phyloP scores from a whole-genome alignment of 2,797 vertebrate species.

The Poecilia velifera region DNA sequence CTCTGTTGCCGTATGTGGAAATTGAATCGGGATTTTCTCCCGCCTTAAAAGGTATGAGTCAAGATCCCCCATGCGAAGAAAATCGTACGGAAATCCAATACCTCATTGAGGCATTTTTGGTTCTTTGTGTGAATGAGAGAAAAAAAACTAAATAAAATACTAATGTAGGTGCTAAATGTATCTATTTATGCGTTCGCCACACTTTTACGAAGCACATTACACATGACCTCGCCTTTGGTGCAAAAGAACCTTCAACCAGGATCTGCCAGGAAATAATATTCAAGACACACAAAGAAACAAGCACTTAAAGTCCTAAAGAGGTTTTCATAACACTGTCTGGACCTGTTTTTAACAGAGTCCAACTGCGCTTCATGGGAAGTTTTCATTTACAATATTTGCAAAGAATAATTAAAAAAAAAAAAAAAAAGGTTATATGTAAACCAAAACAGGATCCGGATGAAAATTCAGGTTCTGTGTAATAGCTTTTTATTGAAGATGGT shows the following conservation, averaged over 20 bases:
- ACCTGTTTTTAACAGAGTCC: neutral
- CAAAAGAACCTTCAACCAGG: neutral
- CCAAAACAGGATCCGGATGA: neutral
- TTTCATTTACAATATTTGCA: neutral
- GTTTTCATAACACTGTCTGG: neutral
- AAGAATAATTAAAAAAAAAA: neutral
- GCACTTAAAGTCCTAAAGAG: neutral
- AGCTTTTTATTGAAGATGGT: neutral
- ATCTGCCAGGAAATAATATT: neutral
- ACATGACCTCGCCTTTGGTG: neutral
- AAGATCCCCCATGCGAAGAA: constrained; percentile 11
- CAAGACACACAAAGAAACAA: neutral
- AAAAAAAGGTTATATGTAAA: neutral
- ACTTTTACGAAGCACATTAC: constrained; percentile 17
- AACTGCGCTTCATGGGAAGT: neutral
- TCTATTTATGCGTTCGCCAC: neutral
- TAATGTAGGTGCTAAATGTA: constrained; percentile 10
- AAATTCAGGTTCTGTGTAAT: neutral
- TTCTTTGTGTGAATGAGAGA: constrained; percentile 13
- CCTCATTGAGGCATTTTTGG: constrained; percentile 8
- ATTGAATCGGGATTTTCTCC: constrained; percentile 40
- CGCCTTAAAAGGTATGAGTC: constrained; percentile 13
- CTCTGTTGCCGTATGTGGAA: constrained; percentile 36
- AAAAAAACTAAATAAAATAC: constrained; percentile 8
- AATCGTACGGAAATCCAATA: neutral